These are phyloP conservation scores for Drosophila fungiperda DNA, from an alignment of 2,888 invertebrate species.

Conservation along the genomic window DNA sequence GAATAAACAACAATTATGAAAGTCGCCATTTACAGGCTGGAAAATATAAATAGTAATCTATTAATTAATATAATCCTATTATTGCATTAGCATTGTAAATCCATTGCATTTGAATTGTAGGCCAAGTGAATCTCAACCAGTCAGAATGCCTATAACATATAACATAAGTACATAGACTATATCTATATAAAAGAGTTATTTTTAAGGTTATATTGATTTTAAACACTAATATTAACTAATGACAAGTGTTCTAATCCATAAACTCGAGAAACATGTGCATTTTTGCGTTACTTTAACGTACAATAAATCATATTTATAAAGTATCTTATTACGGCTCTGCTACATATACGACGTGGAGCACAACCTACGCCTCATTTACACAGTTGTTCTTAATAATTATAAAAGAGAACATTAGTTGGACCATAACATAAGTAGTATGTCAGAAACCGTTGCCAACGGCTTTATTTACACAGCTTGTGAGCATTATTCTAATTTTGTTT, in stretches of 20 bases:
- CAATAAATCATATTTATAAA: not conserved
- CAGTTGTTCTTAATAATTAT: conserved; percentile 27
- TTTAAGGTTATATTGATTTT: not conserved
- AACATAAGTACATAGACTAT: not conserved
- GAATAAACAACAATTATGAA: not conserved
- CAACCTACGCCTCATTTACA: conserved; percentile 24
- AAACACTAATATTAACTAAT: not conserved
- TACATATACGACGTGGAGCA: not conserved
- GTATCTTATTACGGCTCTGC: not conserved
- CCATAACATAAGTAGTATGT: conserved; percentile 15
- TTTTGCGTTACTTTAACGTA: not conserved
- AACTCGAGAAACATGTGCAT: not conserved
- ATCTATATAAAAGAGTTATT: not conserved
- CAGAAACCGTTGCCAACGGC: conserved; percentile 46
- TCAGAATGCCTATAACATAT: not conserved
- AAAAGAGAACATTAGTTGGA: conserved; percentile 8
- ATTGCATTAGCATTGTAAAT: not conserved
- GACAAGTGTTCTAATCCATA: not conserved
- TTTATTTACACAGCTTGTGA: conserved; percentile 61
- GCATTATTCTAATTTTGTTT: conserved; percentile 46
- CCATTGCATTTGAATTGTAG: not conserved
- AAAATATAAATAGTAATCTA: not conserved
- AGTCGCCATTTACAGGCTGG: not conserved
- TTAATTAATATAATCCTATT: not conserved
- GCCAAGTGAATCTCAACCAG: not conserved